Conservation (phyloP, 2,888 invertebrate species). For the Micropterix aruncella region DNA sequence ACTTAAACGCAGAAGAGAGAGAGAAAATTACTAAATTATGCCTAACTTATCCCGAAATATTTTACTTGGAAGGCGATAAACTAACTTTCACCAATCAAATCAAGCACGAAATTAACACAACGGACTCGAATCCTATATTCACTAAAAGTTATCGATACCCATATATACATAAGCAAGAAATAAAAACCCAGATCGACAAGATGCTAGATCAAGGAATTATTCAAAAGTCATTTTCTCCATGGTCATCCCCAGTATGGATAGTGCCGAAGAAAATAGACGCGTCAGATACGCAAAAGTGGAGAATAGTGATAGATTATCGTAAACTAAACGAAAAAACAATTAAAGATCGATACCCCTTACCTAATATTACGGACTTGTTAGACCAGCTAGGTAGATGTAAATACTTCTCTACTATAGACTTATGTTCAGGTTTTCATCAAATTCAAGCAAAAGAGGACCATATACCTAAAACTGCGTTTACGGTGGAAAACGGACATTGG, state of each 20-base stretch:
- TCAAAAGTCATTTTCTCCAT: slow-evolving; percentile 11
- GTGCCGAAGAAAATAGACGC: slow-evolving; percentile 15
- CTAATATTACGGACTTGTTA: slow-evolving; percentile 13
- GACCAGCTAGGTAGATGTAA: slow-evolving; percentile 12
- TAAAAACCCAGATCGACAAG: slow-evolving; percentile 2
- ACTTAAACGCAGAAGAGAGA: not conserved
- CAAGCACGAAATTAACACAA: slow-evolving; percentile 13
- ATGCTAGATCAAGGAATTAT: slow-evolving; percentile 12
- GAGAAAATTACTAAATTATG: not conserved
- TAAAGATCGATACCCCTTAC: slow-evolving; percentile 14
- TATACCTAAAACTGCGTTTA: slow-evolving; percentile 16
- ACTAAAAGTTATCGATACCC: slow-evolving; percentile 13
- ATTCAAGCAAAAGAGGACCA: slow-evolving; percentile 13
- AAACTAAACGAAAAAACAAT: slow-evolving; percentile 12
- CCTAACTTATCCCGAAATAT: slow-evolving; percentile 7
- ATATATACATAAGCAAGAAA: slow-evolving; percentile 1
- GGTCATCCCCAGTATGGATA: slow-evolving; percentile 14
- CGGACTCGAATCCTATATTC: slow-evolving; percentile 10
- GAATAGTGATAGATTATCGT: slow-evolving; percentile 14
- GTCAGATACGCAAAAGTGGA: slow-evolving; percentile 11
- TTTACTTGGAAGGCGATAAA: slow-evolving; percentile 7
- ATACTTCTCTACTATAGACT: slow-evolving; percentile 13
- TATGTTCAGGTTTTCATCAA: slow-evolving; percentile 15
- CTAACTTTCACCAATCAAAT: slow-evolving; percentile 11
- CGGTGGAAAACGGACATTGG: slow-evolving; percentile 15